These are phyloP conservation scores for Lepidochitona cinerea DNA, from an alignment of 2,888 invertebrate genomes.

Conservation along the genomic window DNA sequence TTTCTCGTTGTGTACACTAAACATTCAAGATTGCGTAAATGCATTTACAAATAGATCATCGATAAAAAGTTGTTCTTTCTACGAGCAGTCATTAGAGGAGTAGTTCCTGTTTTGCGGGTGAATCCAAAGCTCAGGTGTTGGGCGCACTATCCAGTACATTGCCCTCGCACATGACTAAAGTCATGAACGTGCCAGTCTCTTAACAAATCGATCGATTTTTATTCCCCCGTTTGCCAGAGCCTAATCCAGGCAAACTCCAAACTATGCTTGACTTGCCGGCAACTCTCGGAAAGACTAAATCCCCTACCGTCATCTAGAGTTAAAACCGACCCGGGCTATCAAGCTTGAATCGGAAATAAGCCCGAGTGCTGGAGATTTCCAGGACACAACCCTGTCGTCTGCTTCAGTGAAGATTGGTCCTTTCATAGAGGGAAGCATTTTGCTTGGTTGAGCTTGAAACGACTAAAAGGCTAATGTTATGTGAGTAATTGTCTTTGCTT, in stretches of 20 bases:
- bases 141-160: background rate
- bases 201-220: conserved; percentile 1
- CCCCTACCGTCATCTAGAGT: background rate
- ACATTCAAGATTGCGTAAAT: too few species aligned
- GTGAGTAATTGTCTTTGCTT: background rate
- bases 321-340: background rate
- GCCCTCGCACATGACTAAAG: too few species aligned
- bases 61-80: too few species aligned
- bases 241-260: background rate
- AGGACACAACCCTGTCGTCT: background rate
- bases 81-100: too few species aligned
- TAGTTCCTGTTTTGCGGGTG: too few species aligned
- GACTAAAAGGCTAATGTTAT: background rate
- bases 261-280: background rate
- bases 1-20: too few species aligned
- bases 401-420: background rate
- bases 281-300: background rate
- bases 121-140: conserved; percentile 1
- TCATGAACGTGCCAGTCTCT: too few species aligned
- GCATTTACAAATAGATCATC: too few species aligned
- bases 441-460: background rate
- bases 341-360: background rate
- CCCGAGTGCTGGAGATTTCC: background rate
- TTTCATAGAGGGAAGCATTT: background rate
- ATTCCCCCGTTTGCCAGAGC: background rate